Evolutionary conservation across 2,888 invertebrate genomes (phyloP), one percentile per base, ranked within the genome.

Genomic region (Chalcis sispes): DNA sequence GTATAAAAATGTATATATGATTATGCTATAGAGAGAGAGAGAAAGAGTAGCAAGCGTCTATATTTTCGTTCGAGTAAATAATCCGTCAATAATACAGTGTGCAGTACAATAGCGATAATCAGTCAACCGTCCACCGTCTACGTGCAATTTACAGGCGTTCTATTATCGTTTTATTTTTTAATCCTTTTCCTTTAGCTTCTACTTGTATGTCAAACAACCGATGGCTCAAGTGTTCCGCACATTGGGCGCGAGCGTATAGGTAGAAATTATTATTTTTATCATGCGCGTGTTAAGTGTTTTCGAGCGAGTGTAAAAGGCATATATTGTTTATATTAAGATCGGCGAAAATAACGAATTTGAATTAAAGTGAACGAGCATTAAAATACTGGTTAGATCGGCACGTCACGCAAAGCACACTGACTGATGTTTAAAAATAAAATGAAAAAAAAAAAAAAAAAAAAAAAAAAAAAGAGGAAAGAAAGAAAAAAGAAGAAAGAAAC

Each of bases 61-160:
- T n/a, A 8, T 62, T 42, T 25, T 10, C 25, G 20, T 40, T 13
- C 62, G 52, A 29, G n/a, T 56, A 46, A 7, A 1, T 29, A 50
- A 52, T 52, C 40, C 48, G 50, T 70, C 40, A 20, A 42, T 27
- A 42, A 42, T 36, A 27, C 0, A 42, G 10, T 13, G 18, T 36
- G 8, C 58, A 48, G 29, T 18, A 3, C 56, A 58, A 48, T 46
- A 32, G 40, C 50, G 50, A 58, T 56, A 40, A 64, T 18, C 72
- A 66, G 74, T 74, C 74, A 71, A 70, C 59, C 52, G 75, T 75
- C 75, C 75, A 75, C 75, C 70, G 70, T 75, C 75, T 42, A 69
- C 62, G 74, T 74, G 62, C 66, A 56, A 62, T 56, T 15, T 73
- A 52, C 29, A 59, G 50, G 25, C n/a, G 18, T 54, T 59, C 29